These are phyloP conservation scores for Tolmerus cingulatus DNA, from an alignment of 2,888 invertebrate species.

Conservation along the genomic window DNA sequence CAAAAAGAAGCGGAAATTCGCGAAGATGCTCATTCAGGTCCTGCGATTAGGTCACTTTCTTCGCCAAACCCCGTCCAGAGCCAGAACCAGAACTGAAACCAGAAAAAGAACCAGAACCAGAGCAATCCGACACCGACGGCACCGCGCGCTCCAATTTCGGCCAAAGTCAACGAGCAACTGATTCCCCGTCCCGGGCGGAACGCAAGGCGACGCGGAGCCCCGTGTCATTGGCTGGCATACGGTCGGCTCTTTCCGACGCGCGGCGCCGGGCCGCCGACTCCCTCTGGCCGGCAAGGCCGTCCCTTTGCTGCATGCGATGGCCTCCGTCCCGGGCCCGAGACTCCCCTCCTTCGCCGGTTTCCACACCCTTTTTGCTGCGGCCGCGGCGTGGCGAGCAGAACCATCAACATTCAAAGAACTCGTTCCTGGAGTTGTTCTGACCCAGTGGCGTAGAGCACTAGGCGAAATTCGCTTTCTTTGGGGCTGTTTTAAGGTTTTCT, in stretches of 20 bases:
- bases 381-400: background rate
- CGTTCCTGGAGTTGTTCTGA: background rate
- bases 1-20: background rate
- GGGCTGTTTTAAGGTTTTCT: background rate
- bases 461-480: background rate
- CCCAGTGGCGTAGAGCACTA: background rate
- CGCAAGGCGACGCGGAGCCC: background rate
- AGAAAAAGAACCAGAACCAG: background rate
- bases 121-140: constrained; percentile 34
- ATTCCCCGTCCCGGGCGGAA: background rate
- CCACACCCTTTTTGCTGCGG: constrained; percentile 20
- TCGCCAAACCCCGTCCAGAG: background rate
- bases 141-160: background rate
- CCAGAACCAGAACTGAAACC: background rate
- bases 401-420: constrained; percentile 1
- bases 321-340: background rate
- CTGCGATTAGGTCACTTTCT: background rate
- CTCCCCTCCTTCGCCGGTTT: background rate
- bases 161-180: constrained; percentile 37
- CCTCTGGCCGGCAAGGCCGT: background rate
- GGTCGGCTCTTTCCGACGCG: background rate
- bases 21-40: background rate
- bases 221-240: background rate
- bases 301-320: background rate
- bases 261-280: background rate